Evolutionary conservation across 2,888 invertebrate species (phyloP).

Genomic region (Conchocele bisecta): DNA sequence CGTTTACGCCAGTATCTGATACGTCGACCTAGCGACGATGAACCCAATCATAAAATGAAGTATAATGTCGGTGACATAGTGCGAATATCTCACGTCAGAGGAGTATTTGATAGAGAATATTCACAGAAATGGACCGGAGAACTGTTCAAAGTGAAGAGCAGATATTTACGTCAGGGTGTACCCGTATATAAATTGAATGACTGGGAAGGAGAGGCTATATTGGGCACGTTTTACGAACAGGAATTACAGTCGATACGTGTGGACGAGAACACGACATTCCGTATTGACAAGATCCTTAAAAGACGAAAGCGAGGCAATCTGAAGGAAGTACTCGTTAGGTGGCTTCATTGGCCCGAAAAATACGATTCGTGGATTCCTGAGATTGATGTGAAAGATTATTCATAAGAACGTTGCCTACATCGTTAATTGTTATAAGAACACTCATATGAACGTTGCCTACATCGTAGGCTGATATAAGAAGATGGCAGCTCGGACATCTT

Average conservation of each 20-base stretch:
- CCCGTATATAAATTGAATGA: conserved; percentile 26
- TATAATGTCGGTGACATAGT: conserved; percentile 32
- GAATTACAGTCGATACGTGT: conserved; percentile 23
- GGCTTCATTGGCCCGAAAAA: conserved; percentile 38
- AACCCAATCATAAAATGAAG: too few relatives aligned
- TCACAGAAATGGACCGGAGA: conserved; percentile 44
- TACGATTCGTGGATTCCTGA: conserved; percentile 27
- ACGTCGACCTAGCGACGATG: too few relatives aligned
- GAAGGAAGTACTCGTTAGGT: conserved; percentile 13
- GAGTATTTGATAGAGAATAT: conserved; percentile 26
- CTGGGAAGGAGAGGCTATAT: conserved; percentile 18
- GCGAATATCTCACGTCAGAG: conserved; percentile 29
- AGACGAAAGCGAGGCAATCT: conserved; percentile 3
- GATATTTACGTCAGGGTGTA: conserved; percentile 19
- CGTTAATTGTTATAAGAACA: too few relatives aligned
- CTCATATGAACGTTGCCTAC: too few relatives aligned
- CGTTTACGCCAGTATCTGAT: conserved; percentile 19
- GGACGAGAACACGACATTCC: conserved; percentile 13
- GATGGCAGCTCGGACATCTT: too few relatives aligned
- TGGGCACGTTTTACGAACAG: conserved; percentile 16
- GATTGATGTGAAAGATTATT: conserved; percentile 1
- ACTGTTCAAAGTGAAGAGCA: conserved; percentile 27
- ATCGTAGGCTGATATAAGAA: too few relatives aligned
- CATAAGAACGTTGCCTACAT: too few relatives aligned
- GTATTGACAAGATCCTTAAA: conserved; percentile 9